Percentiles rank a stretch among this genome's conserved stretches.
Evolutionary conservation across 1,140 invertebrate species (phyloP).

Genomic region (Anoplolepis gracilipes): DNA sequence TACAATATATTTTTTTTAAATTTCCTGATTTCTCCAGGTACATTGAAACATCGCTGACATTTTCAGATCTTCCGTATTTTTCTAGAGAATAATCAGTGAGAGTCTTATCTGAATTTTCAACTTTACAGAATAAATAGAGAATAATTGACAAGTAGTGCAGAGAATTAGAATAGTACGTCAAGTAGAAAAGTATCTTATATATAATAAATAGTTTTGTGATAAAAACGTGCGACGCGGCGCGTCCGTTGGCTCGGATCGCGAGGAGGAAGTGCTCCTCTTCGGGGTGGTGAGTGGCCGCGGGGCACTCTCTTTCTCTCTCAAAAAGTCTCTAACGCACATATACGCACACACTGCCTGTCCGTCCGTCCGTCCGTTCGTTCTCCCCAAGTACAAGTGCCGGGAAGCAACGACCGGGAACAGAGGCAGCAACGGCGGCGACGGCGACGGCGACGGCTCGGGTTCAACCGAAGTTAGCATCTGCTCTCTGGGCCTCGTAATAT

Average conservation of each 20-base stretch:
- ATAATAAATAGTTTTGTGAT: neutral
- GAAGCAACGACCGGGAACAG: constrained; percentile 75
- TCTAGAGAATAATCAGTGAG: no score
- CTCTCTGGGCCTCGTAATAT: constrained; percentile 82
- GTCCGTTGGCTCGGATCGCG: constrained; percentile 46
- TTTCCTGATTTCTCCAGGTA: no score
- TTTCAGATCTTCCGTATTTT: no score
- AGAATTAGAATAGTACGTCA: no score
- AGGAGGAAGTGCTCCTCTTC: constrained; percentile 59
- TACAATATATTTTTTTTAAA: no score
- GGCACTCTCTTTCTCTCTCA: constrained; percentile 55
- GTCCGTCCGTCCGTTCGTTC: constrained; percentile 42
- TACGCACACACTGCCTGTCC: no score
- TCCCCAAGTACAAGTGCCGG: constrained; percentile 36
- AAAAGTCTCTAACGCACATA: constrained; percentile 59
- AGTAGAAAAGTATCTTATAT: neutral
- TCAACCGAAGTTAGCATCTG: constrained; percentile 84
- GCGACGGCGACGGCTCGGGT: constrained; percentile 48
- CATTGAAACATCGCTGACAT: no score
- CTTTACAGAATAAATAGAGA: neutral
- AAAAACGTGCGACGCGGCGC: constrained; percentile 27
- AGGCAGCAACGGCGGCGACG: constrained; percentile 50
- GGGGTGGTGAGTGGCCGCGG: constrained; percentile 61
- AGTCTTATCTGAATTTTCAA: no score
- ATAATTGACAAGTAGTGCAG: neutral